Conservation (phyloP, 2,113 vertebrate genomes). For the Psophia crepitans region DNA sequence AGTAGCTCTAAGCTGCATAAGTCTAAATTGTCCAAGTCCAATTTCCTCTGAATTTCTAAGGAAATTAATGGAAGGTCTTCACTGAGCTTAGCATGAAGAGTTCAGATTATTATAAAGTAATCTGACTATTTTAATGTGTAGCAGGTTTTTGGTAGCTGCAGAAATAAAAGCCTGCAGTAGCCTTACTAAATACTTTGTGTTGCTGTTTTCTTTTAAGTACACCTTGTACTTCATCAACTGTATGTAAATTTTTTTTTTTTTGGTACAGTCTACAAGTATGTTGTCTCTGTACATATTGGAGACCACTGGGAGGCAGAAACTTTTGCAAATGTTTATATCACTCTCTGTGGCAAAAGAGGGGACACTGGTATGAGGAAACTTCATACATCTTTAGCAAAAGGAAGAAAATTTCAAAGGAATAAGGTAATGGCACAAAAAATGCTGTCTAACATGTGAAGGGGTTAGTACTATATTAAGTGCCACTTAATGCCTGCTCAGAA, state of each 20-base stretch:
- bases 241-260: background rate
- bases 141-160: background rate
- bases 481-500: background rate
- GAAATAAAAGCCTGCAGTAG: background rate
- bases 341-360: slow-evolving; percentile 60
- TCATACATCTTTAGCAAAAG: slow-evolving; percentile 13
- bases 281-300: slow-evolving; percentile 56
- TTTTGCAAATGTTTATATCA: slow-evolving; percentile 65
- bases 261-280: slow-evolving; percentile 50
- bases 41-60: background rate
- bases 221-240: background rate
- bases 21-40: background rate
- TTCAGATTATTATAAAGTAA: background rate
- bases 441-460: background rate
- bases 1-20: background rate
- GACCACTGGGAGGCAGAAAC: slow-evolving; percentile 67
- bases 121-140: background rate
- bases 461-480: background rate
- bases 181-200: background rate
- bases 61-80: background rate
- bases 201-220: background rate
- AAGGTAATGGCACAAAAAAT: slow-evolving; percentile 40
- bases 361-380: slow-evolving; percentile 64
- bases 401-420: slow-evolving; percentile 63
- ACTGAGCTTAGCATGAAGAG: background rate